Conservation (phyloP, 2,797 vertebrate genomes). For the Pygocentrus nattereri region DNA sequence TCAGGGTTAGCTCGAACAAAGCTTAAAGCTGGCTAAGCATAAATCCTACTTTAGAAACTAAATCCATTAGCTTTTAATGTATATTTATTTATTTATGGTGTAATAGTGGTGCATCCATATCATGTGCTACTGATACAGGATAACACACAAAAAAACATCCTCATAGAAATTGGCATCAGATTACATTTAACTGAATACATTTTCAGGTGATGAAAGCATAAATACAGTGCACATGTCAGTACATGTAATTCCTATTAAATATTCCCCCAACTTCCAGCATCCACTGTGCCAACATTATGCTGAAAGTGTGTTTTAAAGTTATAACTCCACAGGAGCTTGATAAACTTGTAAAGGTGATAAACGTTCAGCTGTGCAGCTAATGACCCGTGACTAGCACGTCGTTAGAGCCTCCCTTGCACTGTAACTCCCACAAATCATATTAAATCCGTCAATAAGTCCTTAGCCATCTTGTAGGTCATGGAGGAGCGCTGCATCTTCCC, state of each 20-base stretch:
- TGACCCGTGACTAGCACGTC: constrained; percentile 27
- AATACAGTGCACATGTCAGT: constrained; percentile 1
- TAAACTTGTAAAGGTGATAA: constrained; percentile 21
- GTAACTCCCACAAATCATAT: constrained; percentile 30
- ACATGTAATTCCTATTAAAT: constrained; percentile 13
- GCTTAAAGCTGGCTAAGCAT: no score
- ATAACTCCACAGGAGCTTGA: constrained; percentile 25
- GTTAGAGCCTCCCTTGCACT: constrained; percentile 17
- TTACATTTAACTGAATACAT: not conserved
- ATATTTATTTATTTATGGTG: not conserved
- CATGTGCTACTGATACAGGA: not conserved
- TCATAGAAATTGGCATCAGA: not conserved
- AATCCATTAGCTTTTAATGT: no score
- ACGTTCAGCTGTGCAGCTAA: constrained; percentile 22
- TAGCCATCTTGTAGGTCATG: constrained; percentile 43
- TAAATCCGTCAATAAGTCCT: constrained; percentile 51
- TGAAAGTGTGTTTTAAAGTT: constrained; percentile 42
- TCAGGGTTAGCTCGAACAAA: no score
- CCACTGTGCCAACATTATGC: constrained; percentile 17
- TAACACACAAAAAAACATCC: not conserved
- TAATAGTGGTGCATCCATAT: not conserved
- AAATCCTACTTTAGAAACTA: no score
- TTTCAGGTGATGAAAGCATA: not conserved
- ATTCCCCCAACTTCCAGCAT: constrained; percentile 6
- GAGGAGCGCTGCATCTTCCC: constrained; percentile 42